These are phyloP conservation scores for Pseudopleuronectes americanus DNA, from an alignment of 2,797 vertebrate genomes.

Conservation along the genomic window DNA sequence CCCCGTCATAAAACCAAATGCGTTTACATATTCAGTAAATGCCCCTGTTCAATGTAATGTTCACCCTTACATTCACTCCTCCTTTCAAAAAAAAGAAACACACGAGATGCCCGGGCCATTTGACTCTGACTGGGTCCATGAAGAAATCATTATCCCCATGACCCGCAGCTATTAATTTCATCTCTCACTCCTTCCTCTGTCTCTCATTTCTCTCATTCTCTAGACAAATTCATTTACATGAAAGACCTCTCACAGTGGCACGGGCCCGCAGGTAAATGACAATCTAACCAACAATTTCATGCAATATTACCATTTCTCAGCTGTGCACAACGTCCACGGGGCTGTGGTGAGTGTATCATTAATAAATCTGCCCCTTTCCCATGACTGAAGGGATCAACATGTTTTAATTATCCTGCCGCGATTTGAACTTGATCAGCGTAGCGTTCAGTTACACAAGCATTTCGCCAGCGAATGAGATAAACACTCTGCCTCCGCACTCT, in stretches of 20 bases:
- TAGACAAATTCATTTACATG: constrained; percentile 83
- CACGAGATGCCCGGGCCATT: constrained; percentile 74
- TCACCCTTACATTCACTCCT: constrained; percentile 71
- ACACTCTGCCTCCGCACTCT: constrained; percentile 57
- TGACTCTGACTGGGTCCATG: constrained; percentile 80
- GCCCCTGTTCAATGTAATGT: constrained; percentile 73
- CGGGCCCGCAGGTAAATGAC: constrained; percentile 79
- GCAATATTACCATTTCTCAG: constrained; percentile 75
- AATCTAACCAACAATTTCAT: constrained; percentile 77
- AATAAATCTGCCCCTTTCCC: constrained; percentile 77
- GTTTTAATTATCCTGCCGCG: constrained; percentile 79
- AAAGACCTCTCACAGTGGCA: constrained; percentile 78
- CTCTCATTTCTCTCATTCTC: constrained; percentile 76
- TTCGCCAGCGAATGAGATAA: constrained; percentile 66
- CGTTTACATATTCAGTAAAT: constrained; percentile 81
- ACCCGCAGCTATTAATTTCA: constrained; percentile 83
- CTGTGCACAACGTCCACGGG: constrained; percentile 49
- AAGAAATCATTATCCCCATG: constrained; percentile 83
- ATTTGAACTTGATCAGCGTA: constrained; percentile 76
- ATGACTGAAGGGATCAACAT: constrained; percentile 81
- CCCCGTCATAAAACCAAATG: constrained; percentile 72
- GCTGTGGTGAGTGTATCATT: constrained; percentile 76
- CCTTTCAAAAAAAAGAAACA: constrained; percentile 52
- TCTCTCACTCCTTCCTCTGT: constrained; percentile 77
- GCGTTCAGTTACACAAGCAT: constrained; percentile 78